Base-by-base conservation (phyloP, 2,113 vertebrate species). In the Progne subis region DNA sequence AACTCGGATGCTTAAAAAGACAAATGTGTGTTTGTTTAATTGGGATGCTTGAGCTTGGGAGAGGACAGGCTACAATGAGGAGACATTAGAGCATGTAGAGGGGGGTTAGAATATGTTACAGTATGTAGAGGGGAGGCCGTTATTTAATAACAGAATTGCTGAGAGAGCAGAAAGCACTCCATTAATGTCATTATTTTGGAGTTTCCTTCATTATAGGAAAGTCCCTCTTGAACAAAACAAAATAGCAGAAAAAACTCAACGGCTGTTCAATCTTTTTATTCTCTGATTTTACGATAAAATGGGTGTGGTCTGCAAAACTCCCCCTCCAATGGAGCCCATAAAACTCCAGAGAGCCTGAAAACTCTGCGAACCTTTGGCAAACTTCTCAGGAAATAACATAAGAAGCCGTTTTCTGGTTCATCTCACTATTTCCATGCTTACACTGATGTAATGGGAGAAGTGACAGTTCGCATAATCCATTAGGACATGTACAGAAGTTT, bases 401-500 rank as follows among this genome's bases (percentile, higher is more conserved):
- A 92, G 89, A 90, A 93, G 56, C 72, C 88, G 71, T 67, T 95
- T 88, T 96, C 56, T 97, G 90, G 79, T 95, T 90, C 95, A 90
- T 95, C 90, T 94, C 90, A 90, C 86, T 90, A 95, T 95, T 96
- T 97, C 93, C 95, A 88, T 83, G 68, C 82, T 93, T 71, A 59
- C 79, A 90, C 90, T 96, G 93, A 96, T 86, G 96, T 94, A 95
- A 96, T 83, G 94, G 96, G 94, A 93, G 78, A 86, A 93, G 68
- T 64, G 80, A 95, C 92, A 95, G 68, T 90, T 90, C 32, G 65
- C 31, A 64, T 96, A 88, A 83, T 83, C 79, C 93, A 92, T 83
- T 59, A 95, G 93, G 52, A 96, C 64, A 93, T 0, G 3, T 44
- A 88, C 26, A 82, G 63, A 93, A 81, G 49, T 76, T 87, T 44